Base-by-base conservation (phyloP, 2,888 invertebrate genomes). In the Cheilosia scutellata region DNA sequence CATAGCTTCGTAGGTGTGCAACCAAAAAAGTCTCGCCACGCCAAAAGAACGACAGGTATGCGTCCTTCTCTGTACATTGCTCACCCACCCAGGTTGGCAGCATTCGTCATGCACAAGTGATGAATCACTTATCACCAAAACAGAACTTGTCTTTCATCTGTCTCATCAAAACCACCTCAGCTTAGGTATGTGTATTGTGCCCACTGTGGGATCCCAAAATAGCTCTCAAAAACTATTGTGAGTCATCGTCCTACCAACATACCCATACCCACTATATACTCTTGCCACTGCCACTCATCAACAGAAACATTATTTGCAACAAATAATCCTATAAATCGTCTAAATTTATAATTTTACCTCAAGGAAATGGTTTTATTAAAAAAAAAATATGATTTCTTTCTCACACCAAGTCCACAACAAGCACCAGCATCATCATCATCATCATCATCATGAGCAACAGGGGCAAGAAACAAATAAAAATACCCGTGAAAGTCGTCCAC, bases 401-500 rank as follows among this genome's bases (percentile, higher is more conserved):
- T 37, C 60, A 51, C 20, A 44, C 16, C 16, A 82, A 87, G 87
- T 82, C 60, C 33, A 47, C 20, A 42, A 77, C 53, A 77, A 66
- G 55, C 58, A 68, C 5, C 51, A 51, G 13, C 68, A 60, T n/a
- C 63, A 20, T 16, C 60, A 57, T 13, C 55, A 53, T 13, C 58
- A 60, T n/a, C 63, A 20, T 16, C 60, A 57, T 13, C 55, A 53
- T 13, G 53, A 44, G 11, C 53, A 51, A 16, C 71, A 58, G 11
- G 55, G 75, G 33, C 71, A 63, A 53, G 79, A 87, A 33, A 53
- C 71, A 47, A 49, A 47, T 55, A 83, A 79, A 79, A 87, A 83
- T 72, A 87, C 77, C 72, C 88, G 92, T 57, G 90, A 89, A 75
- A 92, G 92, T 88, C 92, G 92, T 57, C 82, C 90, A 20, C 90